These are phyloP conservation scores for Panurus biarmicus DNA, from an alignment of 2,113 vertebrate species.

Conservation along the genomic window DNA sequence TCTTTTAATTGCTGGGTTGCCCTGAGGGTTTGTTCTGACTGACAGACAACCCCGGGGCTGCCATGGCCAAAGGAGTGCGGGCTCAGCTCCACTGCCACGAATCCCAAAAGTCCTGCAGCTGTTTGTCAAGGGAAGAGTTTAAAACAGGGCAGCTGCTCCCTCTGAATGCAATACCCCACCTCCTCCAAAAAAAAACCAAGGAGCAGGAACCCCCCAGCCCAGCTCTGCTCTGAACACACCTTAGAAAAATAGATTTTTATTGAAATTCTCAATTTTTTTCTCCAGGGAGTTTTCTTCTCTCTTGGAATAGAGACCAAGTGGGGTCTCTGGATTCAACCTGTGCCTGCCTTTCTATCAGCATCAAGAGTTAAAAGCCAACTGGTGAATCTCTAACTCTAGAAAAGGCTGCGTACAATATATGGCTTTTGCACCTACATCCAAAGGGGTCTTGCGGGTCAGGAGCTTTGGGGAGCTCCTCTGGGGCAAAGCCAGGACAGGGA, in stretches of 20 bases:
- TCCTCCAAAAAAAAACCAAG: background rate
- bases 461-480: fast-evolving
- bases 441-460: background rate
- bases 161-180: background rate
- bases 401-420: slow-evolving; percentile 54
- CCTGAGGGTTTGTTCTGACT: slow-evolving; percentile 61
- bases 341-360: background rate
- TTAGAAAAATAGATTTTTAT: slow-evolving; percentile 74
- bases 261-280: slow-evolving; percentile 21
- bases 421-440: slow-evolving; percentile 63
- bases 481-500: background rate
- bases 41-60: background rate
- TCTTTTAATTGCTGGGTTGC: slow-evolving; percentile 59
- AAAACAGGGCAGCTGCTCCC: background rate
- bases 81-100: background rate
- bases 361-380: background rate
- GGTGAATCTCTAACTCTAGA: background rate
- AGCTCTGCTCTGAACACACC: background rate
- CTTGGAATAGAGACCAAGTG: background rate
- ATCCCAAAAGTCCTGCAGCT: background rate
- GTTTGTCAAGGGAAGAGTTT: background rate
- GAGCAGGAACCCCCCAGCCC: background rate
- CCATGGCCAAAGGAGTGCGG: background rate
- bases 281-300: background rate
- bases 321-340: background rate